Evolutionary conservation across 2,113 vertebrate genomes (phyloP), one percentile per base, ranked within the genome.

Genomic region (Collichthys lucidus): DNA sequence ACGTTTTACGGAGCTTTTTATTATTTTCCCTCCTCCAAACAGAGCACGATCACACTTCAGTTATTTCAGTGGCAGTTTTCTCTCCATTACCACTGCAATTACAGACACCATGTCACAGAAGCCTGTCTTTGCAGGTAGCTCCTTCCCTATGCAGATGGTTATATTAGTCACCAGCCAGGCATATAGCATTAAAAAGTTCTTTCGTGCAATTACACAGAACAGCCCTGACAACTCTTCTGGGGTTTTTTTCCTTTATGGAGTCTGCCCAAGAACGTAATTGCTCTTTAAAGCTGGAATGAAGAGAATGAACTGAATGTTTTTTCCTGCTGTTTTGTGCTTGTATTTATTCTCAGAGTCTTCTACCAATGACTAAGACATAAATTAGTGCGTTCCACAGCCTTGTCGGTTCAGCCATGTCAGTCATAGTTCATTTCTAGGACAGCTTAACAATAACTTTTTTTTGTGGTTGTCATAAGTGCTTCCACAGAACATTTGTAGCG

Each of bases 1-100:
- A 9, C 49, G 1, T 24, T 22, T 52, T 52, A 29, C 26, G 24
- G 6, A 40, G 8, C 52, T 57, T 53, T 63, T 76, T 50, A 46
- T 60, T 61, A 57, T 49, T 63, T 5, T 62, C 14, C 22, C 47
- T 60, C 19, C 14, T 52, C 24, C 16, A 60, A 57, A 50, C 62
- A 62, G 17, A 47, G 31, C 20, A 22, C 16, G 40, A 20, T 67
- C n/a, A 70, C 42, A 40, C 72, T n/a, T 66, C 12, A 59, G 42
- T 29, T 14, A 22, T 64, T 78, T 79, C 65, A 66, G 35, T 75
- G 29, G 46, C 50, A 65, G 14, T 60, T 76, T 76, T 72, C 52
- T 35, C 50, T 74, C 66, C 71, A 79, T 71, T 74, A 76, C 17
- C 15, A 19, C 31, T n/a, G 53, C 74, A 74, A 67, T 63, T 74